Percentiles rank a stretch among this genome's conserved stretches.
Conservation (phyloP, 2,113 vertebrate species). For the Amazona guildingii region DNA sequence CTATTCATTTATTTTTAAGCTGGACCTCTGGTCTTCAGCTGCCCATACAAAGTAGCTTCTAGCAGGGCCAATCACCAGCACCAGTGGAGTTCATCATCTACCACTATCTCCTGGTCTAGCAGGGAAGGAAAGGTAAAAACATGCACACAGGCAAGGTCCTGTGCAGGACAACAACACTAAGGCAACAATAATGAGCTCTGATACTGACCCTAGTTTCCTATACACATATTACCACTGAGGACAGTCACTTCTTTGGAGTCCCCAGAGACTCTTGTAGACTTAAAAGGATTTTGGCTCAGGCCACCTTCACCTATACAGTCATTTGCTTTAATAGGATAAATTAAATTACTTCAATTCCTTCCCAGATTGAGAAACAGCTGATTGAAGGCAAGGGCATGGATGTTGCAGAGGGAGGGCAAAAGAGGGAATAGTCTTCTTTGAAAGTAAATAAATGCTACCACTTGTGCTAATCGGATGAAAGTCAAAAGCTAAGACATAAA, state of each 20-base stretch:
- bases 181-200: accelerated
- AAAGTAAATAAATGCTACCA: constrained; percentile 18
- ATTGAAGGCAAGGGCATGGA: background rate
- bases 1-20: background rate
- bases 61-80: background rate
- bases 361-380: background rate
- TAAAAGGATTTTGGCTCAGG: background rate
- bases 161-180: background rate
- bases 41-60: background rate
- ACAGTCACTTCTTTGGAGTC: background rate
- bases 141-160: background rate
- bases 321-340: background rate
- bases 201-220: background rate
- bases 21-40: background rate
- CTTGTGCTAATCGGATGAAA: constrained; percentile 33
- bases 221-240: background rate
- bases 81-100: background rate
- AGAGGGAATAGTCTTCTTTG: background rate
- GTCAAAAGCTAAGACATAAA: constrained; percentile 39
- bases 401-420: background rate
- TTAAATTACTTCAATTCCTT: background rate
- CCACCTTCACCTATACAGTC: background rate
- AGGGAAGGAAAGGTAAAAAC: background rate
- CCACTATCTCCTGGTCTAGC: background rate
- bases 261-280: background rate